Percentiles rank a stretch among this genome's conserved stretches.
These are phyloP conservation scores for Carabus problematicus DNA, from an alignment of 2,888 invertebrate species.

Conservation along the genomic window DNA sequence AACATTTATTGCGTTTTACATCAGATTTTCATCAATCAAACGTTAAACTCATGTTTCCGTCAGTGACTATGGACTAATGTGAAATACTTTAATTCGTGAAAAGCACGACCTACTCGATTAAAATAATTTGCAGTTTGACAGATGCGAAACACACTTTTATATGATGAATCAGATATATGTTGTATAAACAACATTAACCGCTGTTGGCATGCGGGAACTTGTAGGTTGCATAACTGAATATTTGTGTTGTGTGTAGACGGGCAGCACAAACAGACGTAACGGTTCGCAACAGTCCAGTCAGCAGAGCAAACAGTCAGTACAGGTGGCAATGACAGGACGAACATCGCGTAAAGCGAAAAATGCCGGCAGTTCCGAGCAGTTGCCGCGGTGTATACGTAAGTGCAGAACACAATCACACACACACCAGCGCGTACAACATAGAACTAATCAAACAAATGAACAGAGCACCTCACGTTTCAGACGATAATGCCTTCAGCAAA, in stretches of 20 bases:
- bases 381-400: conserved; percentile 32
- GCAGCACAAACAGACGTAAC: conserved; percentile 19
- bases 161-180: no score
- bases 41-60: no score
- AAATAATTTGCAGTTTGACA: no score
- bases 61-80: no score
- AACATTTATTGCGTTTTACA: no score
- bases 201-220: no score
- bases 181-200: no score
- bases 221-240: no score
- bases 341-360: conserved; percentile 12
- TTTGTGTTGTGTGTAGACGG: conserved; percentile 14
- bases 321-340: not conserved
- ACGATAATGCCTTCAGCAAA: not conserved
- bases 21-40: no score
- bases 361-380: conserved; percentile 11
- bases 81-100: no score
- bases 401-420: not conserved
- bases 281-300: conserved; percentile 18
- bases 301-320: conserved; percentile 14
- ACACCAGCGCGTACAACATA: not conserved
- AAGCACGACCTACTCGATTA: no score
- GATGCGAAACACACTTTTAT: no score
- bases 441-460: not conserved
- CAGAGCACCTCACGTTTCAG: not conserved